phyloP scores from a whole-genome alignment of 2,888 invertebrate species.

The Heliothis peltigera region DNA sequence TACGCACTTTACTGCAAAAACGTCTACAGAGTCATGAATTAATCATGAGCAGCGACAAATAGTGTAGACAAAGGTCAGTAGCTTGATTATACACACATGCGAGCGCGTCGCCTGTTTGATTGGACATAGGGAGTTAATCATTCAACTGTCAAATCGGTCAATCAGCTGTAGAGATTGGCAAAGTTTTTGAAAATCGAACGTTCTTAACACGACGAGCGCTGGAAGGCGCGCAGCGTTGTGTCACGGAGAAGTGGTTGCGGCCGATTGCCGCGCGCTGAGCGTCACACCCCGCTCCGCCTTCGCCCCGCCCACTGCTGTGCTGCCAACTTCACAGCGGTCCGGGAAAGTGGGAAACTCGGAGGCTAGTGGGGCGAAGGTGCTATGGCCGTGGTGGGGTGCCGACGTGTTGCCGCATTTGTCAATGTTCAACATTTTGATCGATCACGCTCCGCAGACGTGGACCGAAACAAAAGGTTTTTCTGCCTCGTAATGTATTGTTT shows the following conservation, averaged over 20 bases:
- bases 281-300: conserved; percentile 78
- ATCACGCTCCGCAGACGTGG: conserved; percentile 57
- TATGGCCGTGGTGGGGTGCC: conserved; percentile 73
- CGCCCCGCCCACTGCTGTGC: conserved; percentile 80
- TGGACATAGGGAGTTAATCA: conserved; percentile 64
- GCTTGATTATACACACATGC: conserved; percentile 79
- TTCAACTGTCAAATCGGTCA: conserved; percentile 48
- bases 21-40: conserved; percentile 80
- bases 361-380: conserved; percentile 76
- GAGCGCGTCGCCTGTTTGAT: conserved; percentile 78
- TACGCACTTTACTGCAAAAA: conserved; percentile 83
- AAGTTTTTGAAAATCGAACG: conserved; percentile 46
- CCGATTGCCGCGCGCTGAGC: conserved; percentile 68
- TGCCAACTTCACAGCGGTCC: conserved; percentile 79
- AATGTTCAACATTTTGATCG: conserved; percentile 68
- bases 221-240: conserved; percentile 71
- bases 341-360: conserved; percentile 86
- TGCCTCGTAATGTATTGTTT: conserved; percentile 30
- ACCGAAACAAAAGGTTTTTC: conserved; percentile 45
- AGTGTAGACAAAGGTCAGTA: conserved; percentile 85
- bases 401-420: conserved; percentile 67
- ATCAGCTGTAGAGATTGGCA: conserved; percentile 23
- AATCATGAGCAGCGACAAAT: conserved; percentile 86
- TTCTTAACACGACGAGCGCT: conserved; percentile 67
- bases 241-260: conserved; percentile 64